phyloP scores from a whole-genome alignment of 1,140 invertebrate genomes.

The Sycophila sp. region DNA sequence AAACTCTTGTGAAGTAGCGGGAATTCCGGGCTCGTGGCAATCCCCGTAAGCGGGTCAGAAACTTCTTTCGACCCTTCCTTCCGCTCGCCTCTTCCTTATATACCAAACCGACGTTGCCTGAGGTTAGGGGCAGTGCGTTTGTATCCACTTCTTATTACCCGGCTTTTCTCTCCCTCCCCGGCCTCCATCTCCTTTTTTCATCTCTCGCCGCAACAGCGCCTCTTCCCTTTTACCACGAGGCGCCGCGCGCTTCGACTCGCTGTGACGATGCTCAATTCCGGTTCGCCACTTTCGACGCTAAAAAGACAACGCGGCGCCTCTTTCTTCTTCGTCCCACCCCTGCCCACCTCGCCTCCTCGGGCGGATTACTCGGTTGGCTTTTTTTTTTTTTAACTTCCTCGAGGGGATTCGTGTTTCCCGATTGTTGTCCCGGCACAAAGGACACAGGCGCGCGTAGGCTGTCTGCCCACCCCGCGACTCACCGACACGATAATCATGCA shows the following conservation, averaged over 20 bases:
- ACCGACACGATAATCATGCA: neutral
- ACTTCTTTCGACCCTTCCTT: constrained; percentile 61
- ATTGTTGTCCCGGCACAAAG: neutral
- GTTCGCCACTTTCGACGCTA: constrained; percentile 7
- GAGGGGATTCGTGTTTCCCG: constrained; percentile 1
- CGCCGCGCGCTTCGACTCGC: neutral
- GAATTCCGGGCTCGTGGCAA: constrained; percentile 57
- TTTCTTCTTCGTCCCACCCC: neutral
- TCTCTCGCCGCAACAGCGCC: too few species aligned
- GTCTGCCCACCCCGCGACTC: too few species aligned
- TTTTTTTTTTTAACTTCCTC: neutral
- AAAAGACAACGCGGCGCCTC: constrained; percentile 9
- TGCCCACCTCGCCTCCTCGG: too few species aligned
- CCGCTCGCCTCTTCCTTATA: constrained; percentile 19
- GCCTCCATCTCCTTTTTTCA: constrained; percentile 16
- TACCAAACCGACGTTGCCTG: constrained; percentile 48
- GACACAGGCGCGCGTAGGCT: neutral
- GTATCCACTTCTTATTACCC: constrained; percentile 40
- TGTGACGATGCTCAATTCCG: constrained; percentile 1
- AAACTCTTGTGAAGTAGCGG: constrained; percentile 62
- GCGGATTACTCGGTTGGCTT: constrained; percentile 23
- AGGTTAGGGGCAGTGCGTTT: constrained; percentile 58
- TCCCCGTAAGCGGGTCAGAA: constrained; percentile 64
- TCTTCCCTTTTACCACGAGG: neutral
- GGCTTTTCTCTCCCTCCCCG: constrained; percentile 4